Base-by-base conservation (phyloP, 1,140 invertebrate genomes). In the Druon quercuslanigerum region DNA sequence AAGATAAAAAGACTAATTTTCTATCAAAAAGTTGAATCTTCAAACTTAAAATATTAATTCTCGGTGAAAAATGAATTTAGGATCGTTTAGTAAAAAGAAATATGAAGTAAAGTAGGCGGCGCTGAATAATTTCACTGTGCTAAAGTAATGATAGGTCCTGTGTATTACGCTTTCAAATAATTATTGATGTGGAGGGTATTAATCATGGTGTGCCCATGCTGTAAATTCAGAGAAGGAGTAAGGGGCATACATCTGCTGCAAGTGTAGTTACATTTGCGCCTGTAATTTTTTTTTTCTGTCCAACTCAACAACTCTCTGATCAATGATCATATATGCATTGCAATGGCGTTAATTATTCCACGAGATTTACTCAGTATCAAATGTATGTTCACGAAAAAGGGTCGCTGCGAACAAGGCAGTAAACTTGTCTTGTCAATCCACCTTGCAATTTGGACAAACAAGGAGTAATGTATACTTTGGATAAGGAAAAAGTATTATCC, bases 241-340 rank as follows among this genome's bases (percentile, higher is more conserved):
- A 46, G 60, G 60, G 60, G 60, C 25, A 66, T 66, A n/a, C 60
- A 66, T 66, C 60, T 66, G 60, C 25, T 66, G 60, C 33, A 66
- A 66, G 57, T 66, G 57, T 14, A 66, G 57, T 66, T 66, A 66
- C 57, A 66, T 66, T 66, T 66, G 60, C 60, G 60, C 40, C 25
- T 66, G 60, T 66, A 40, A 40, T 66, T 66, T 20, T 66, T 66
- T 66, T 66, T 66, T 66, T 66, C 19, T 66, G 25, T 40, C 60
- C 33, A 46, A 40, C 25, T 14, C 25, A 66, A 66, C 60, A 66
- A 25, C 57, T 6, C 40, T 66, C 60, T 46, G 60, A 66, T 66
- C 60, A 66, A 66, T 66, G n/a, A 66, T 66, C 60, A 66, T 66
- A 66, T 40, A 66, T 14, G 60, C 25, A 66, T 66, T 16, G 14